A percentile compares a stretch with the other conserved stretches of the same genome.
Evolutionary conservation across 2,113 vertebrate genomes (phyloP).

Genomic region (Nothocercus julius): DNA sequence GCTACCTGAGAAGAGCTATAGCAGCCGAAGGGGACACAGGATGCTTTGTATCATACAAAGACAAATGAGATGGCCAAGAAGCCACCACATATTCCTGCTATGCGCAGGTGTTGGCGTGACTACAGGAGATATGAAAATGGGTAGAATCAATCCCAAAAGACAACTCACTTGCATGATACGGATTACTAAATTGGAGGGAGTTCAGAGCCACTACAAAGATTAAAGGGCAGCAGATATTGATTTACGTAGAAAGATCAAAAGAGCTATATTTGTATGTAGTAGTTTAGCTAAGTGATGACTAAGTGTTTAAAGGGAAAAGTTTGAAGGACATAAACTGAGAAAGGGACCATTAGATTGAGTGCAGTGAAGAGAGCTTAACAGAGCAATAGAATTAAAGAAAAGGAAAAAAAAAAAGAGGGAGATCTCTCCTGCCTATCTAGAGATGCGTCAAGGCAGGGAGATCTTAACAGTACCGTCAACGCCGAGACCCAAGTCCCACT

Average conservation of each 20-base stretch:
- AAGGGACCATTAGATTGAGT: not conserved
- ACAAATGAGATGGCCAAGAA: not conserved
- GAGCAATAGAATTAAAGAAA: not conserved
- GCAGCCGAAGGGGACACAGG: not conserved
- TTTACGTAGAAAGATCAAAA: slow-evolving; percentile 45
- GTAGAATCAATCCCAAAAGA: not conserved
- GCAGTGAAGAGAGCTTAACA: not conserved
- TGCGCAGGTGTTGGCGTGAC: not conserved
- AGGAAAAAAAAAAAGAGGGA: not conserved
- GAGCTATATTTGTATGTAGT: slow-evolving; percentile 53
- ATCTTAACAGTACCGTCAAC: not conserved
- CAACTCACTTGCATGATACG: not conserved
- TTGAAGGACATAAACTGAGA: slow-evolving; percentile 24
- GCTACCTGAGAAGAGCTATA: not conserved
- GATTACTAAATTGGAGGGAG: slow-evolving; percentile 8
- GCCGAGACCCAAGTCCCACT: not conserved
- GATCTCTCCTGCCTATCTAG: not conserved
- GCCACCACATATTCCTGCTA: not conserved
- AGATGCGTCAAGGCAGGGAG: not conserved
- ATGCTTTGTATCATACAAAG: not conserved
- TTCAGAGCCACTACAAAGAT: slow-evolving; percentile 32
- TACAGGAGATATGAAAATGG: not conserved
- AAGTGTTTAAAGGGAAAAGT: slow-evolving; percentile 42
- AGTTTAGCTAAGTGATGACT: slow-evolving; percentile 63
- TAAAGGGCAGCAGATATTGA: slow-evolving; percentile 59